Base-by-base conservation (phyloP, 2,888 invertebrate genomes). In the Drosophila borealis region DNA sequence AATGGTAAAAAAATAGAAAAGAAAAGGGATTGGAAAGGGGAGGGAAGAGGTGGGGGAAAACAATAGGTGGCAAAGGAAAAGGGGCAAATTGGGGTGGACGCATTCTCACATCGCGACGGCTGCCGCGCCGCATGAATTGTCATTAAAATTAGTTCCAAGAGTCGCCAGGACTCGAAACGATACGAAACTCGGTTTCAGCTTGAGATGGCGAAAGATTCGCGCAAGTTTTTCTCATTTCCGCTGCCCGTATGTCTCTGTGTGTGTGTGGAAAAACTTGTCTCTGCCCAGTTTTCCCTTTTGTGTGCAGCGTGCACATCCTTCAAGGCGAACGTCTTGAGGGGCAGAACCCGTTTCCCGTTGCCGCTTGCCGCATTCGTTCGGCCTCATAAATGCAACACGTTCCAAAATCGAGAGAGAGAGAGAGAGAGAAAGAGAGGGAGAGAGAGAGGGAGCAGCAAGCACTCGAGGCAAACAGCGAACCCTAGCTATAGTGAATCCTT, bases 71-170 rank as follows among this genome's bases (percentile, higher is more conserved):
- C 21, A 14, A 13, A 11, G 44, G 39, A 37, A 44, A 55, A 39
- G 33, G 39, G 49, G 73, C 34, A 61, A 66, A 65, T 29, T 29
- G 29, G 71, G 79, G 61, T 74, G 74, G 72, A 49, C 44, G 53
- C 62, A 55, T 66, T 80, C 57, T 64, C 64, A 64, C 71, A 81
- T 66, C 73, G 76, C 65, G 65, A 44, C 51, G n/a, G 50, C 65
- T 64, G 75, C 74, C 77, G 71, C 80, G 79, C 69, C 70, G 88
- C 78, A 67, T 75, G 88, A 73, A 86, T 88, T 88, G 88, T 88
- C 88, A 88, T 88, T 88, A 84, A 86, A 87, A 89, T 88, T 83
- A 88, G 88, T 88, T 84, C 63, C 87, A 74, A 65, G 49, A n/a
- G 33, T 29, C 61, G 76, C 68, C 51, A 65, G 54, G 64, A 46